These are phyloP conservation scores for Temnothorax curvispinosus DNA, from an alignment of 1,140 invertebrate genomes.

Conservation along the genomic window DNA sequence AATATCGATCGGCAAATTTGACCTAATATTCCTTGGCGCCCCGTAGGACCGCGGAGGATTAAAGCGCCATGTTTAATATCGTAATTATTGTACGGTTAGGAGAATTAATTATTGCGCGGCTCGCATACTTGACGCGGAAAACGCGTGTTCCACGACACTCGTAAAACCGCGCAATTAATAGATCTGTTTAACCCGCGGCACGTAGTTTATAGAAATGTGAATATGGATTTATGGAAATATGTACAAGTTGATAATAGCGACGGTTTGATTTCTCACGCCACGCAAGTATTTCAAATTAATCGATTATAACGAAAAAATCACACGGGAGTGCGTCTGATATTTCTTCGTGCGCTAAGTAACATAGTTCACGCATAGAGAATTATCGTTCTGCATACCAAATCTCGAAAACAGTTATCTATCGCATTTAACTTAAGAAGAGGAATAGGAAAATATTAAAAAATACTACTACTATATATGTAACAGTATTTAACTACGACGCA, in stretches of 20 bases:
- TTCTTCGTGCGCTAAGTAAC: neutral
- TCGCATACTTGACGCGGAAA: constrained; percentile 37
- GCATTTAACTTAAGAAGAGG: too few species aligned
- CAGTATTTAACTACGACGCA: neutral
- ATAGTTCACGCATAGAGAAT: neutral
- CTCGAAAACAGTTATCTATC: neutral
- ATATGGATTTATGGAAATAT: constrained; percentile 40
- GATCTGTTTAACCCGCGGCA: constrained; percentile 39
- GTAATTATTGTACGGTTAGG: constrained; percentile 21
- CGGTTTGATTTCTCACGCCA: constrained; percentile 17
- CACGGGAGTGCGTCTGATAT: neutral
- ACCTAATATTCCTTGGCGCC: constrained; percentile 39
- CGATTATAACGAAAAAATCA: constrained; percentile 17
- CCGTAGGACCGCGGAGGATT: constrained; percentile 18
- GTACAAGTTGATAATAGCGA: neutral
- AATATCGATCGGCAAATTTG: constrained; percentile 51
- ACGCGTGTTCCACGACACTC: neutral
- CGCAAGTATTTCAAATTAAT: constrained; percentile 20
- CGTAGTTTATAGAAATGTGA: constrained; percentile 35
- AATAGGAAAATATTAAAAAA: neutral
- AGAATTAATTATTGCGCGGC: constrained; percentile 31
- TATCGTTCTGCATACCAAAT: neutral
- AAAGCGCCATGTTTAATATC: constrained; percentile 38
- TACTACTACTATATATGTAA: neutral
- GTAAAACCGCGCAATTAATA: constrained; percentile 54